These are phyloP conservation scores for Manis pentadactyla DNA, from an alignment of 2,797 vertebrate genomes.

Conservation along the genomic window DNA sequence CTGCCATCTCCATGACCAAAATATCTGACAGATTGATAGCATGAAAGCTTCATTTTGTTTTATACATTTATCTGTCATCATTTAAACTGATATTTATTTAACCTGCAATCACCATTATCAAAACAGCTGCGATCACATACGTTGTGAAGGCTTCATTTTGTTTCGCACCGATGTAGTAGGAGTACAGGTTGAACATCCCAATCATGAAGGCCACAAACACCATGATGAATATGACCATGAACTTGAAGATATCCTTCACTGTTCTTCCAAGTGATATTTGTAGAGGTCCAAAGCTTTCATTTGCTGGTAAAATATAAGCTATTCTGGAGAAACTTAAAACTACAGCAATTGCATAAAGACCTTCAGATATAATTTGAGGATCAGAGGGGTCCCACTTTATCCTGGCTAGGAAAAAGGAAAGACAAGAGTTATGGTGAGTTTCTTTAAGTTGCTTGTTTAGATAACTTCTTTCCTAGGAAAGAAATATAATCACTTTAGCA, in stretches of 20 bases:
- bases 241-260: conserved; percentile 99
- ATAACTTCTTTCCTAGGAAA: not conserved
- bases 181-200: conserved; percentile 99
- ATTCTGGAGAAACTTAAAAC: conserved; percentile 99
- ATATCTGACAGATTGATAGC: conserved; percentile 90
- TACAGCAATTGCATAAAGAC: conserved; percentile 97
- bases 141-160: conserved; percentile 99
- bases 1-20: not conserved
- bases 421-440: conserved; percentile 73
- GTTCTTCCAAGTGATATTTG: conserved; percentile 99
- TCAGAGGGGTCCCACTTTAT: conserved; percentile 96
- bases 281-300: conserved; percentile 98
- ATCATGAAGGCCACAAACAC: conserved; percentile 99
- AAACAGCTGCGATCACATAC: conserved; percentile 88
- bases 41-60: conserved; percentile 98
- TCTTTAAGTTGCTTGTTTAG: conserved; percentile 9
- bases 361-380: conserved; percentile 98
- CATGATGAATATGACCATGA: conserved; percentile 99
- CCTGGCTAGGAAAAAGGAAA: conserved; percentile 91
- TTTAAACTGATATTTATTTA: not conserved
- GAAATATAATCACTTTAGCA: not conserved
- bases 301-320: conserved; percentile 98
- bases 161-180: conserved; percentile 97
- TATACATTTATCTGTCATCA: conserved; percentile 81
- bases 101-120: not conserved